phyloP scores from a whole-genome alignment of 2,888 invertebrate genomes.

The Tanypteryx hageni region DNA sequence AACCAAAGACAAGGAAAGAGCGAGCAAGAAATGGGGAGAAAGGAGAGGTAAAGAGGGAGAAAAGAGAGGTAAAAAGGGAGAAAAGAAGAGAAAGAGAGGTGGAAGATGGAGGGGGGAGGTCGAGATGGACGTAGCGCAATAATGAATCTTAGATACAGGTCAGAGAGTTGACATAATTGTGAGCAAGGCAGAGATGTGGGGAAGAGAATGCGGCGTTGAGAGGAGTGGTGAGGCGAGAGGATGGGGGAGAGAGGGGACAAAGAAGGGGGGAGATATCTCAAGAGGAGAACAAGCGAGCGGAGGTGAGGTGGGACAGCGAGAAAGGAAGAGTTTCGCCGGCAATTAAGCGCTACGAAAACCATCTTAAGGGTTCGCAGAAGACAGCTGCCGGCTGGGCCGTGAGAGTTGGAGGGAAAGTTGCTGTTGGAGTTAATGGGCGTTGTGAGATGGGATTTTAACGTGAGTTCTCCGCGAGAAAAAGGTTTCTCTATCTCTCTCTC shows the following conservation, averaged over 20 bases:
- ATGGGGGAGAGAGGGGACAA: no score
- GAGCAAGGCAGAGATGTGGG: neutral
- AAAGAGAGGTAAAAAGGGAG: no score
- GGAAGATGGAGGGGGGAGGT: neutral
- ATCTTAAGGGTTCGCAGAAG: neutral
- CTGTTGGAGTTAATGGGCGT: conserved; percentile 10
- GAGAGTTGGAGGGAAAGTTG: no score
- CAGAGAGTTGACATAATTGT: neutral
- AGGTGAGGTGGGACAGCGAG: neutral
- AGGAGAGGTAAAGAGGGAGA: no score
- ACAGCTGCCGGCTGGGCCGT: neutral
- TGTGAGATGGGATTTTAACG: neutral
- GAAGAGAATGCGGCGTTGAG: neutral
- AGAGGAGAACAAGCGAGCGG: neutral
- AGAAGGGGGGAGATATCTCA: no score
- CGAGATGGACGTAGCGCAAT: neutral
- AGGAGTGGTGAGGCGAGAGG: neutral
- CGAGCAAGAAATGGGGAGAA: no score
- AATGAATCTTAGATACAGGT: neutral
- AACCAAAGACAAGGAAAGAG: no score
- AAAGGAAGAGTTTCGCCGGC: neutral
- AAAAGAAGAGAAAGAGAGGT: no score
- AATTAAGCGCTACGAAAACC: neutral
- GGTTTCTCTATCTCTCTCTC: neutral
- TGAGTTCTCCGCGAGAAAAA: neutral